Conservation (phyloP, 2,888 invertebrate species). For the Microchrysa polita region DNA sequence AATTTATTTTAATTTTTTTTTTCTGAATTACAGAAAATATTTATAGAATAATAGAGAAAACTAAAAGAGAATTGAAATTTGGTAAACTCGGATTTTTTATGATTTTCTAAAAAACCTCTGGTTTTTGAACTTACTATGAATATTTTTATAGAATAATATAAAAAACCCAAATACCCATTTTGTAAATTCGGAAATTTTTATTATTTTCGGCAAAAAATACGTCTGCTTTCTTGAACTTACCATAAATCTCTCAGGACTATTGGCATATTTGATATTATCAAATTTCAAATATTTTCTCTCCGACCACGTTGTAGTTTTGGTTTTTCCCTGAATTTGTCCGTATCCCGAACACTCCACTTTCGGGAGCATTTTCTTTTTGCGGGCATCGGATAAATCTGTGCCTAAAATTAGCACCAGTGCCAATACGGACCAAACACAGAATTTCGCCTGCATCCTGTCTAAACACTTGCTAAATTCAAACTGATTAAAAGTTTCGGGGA, state of each 20-base stretch:
- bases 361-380: constrained; percentile 14
- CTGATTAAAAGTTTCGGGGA: neutral
- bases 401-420: constrained; percentile 19
- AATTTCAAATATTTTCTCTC: constrained; percentile 42
- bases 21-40: no score
- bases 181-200: no score
- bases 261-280: constrained; percentile 43
- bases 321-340: constrained; percentile 31
- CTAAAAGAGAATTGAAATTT: neutral
- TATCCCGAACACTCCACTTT: constrained; percentile 35
- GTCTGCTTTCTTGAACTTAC: no score
- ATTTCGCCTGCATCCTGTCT: constrained; percentile 22
- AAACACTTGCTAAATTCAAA: neutral
- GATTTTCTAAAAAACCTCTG: no score
- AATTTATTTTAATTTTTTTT: no score
- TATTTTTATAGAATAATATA: no score
- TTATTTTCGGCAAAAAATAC: no score
- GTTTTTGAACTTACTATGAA: no score
- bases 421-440: neutral
- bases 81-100: neutral
- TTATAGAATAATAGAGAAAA: neutral
- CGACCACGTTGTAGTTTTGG: constrained; percentile 37
- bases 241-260: constrained; percentile 34
- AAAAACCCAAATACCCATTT: no score
- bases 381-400: neutral